These are phyloP conservation scores for Monoplex corrugatus DNA, from an alignment of 2,888 invertebrate genomes.

Conservation along the genomic window DNA sequence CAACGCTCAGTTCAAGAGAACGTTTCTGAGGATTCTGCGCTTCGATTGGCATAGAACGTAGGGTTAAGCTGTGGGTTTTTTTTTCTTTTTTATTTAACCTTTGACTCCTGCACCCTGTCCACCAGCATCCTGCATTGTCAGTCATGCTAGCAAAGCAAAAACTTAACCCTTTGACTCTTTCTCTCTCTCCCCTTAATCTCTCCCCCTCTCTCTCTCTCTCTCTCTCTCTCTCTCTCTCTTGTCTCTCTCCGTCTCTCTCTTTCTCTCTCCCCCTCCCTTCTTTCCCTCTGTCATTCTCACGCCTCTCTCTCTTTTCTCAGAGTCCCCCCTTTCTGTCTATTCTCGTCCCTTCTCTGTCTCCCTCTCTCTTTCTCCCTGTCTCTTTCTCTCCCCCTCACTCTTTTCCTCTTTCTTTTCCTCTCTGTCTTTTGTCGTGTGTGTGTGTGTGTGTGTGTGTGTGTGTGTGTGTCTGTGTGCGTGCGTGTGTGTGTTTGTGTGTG, in stretches of 20 bases:
- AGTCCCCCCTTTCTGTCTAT: not conserved
- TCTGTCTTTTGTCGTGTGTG: too few relatives aligned
- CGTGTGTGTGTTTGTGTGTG: too few relatives aligned
- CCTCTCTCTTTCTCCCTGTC: not conserved
- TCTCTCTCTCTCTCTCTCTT: not conserved
- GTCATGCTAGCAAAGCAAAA: too few relatives aligned
- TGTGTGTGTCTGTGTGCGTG: too few relatives aligned
- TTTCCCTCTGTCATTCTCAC: not conserved
- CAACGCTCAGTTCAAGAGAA: constrained; percentile 99
- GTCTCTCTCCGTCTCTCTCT: not conserved
- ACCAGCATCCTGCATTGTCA: too few relatives aligned
- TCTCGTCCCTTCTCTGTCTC: not conserved
- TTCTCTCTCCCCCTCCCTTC: not conserved
- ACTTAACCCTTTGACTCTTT: not conserved
- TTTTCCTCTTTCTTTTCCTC: not conserved
- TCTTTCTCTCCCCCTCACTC: not conserved
- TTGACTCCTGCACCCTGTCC: too few relatives aligned
- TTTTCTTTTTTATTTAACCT: too few relatives aligned
- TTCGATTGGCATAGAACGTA: constrained; percentile 87
- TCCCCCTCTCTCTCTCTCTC: not conserved
- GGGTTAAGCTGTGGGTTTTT: constrained; percentile 40
- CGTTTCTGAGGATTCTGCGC: constrained; percentile 96
- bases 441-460: too few relatives aligned
- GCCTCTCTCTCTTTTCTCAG: not conserved
- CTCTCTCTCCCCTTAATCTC: not conserved